These are phyloP conservation scores for Blomia tropicalis DNA, from an alignment of 2,888 invertebrate genomes.

Conservation along the genomic window DNA sequence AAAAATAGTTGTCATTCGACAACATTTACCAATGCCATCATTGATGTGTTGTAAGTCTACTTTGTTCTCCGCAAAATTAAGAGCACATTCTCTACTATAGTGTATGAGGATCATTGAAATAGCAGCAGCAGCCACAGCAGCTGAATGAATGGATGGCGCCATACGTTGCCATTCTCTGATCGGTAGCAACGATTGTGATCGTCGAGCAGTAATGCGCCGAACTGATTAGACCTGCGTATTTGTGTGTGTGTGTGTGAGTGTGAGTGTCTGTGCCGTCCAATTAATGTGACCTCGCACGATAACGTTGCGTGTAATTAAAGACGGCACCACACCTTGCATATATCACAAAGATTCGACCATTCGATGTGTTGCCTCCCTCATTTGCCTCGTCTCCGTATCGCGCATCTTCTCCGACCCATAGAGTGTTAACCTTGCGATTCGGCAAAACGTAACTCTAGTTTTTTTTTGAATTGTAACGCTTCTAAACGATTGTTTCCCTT, in stretches of 20 bases:
- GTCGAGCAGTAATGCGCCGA: slow-evolving; percentile 7
- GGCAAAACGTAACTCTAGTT: too few species aligned
- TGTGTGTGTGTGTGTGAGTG: too few species aligned
- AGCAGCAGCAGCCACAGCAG: too few species aligned
- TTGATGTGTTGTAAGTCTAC: too few species aligned
- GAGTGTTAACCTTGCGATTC: slow-evolving; percentile 6
- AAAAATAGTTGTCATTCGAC: too few species aligned
- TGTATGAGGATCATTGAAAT: too few species aligned
- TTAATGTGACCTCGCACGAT: slow-evolving; percentile 1
- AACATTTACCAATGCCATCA: too few species aligned
- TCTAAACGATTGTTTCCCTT: too few species aligned
- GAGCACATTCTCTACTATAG: too few species aligned
- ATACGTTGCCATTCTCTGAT: slow-evolving; percentile 1
- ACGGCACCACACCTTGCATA: slow-evolving; percentile 14
- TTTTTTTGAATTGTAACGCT: too few species aligned
- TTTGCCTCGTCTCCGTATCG: neutral
- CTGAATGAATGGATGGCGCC: neutral
- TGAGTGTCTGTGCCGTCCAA: too few species aligned
- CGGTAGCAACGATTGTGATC: slow-evolving; percentile 8
- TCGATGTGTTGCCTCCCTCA: neutral
- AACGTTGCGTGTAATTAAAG: slow-evolving; percentile 15
- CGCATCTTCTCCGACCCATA: neutral
- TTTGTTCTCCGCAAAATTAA: too few species aligned
- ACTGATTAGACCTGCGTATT: slow-evolving; percentile 9
- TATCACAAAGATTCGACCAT: neutral